Conservation (phyloP, 2,797 vertebrate species). For the Pampus argenteus region DNA sequence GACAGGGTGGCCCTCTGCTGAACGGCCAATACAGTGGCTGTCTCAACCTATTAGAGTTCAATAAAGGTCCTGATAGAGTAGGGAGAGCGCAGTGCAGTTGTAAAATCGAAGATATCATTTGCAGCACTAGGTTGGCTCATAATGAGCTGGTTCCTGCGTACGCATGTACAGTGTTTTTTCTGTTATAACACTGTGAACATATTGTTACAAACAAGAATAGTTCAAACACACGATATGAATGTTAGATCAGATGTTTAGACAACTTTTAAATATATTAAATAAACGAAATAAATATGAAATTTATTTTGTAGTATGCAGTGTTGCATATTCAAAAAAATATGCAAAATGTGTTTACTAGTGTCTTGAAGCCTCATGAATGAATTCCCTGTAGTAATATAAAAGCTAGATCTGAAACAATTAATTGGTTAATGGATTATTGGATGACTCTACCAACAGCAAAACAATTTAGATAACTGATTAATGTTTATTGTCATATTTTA, state of each 20-base stretch:
- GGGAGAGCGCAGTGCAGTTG: slow-evolving; percentile 44
- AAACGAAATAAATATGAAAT: too few species aligned
- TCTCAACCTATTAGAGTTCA: slow-evolving; percentile 72
- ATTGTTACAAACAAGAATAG: background rate
- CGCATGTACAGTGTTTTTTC: slow-evolving; percentile 4
- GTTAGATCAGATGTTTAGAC: background rate
- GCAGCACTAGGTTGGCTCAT: slow-evolving; percentile 19
- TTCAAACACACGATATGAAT: background rate
- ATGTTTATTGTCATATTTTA: too few species aligned
- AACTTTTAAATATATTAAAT: too few species aligned
- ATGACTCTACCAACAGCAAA: too few species aligned
- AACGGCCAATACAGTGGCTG: slow-evolving; percentile 65
- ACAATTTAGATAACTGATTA: too few species aligned
- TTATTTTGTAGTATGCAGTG: too few species aligned
- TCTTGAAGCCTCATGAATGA: too few species aligned
- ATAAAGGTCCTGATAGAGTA: slow-evolving; percentile 55
- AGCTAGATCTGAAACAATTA: too few species aligned
- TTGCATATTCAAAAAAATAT: background rate
- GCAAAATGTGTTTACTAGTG: background rate
- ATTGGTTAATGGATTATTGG: too few species aligned
- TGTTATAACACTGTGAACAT: background rate
- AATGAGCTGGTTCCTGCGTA: slow-evolving; percentile 2
- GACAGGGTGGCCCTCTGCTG: slow-evolving; percentile 65
- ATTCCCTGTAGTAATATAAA: too few species aligned
- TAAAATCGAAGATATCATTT: slow-evolving; percentile 51